phyloP scores from a whole-genome alignment of 1,140 invertebrate genomes.

The Teleogryllus occipitalis region DNA sequence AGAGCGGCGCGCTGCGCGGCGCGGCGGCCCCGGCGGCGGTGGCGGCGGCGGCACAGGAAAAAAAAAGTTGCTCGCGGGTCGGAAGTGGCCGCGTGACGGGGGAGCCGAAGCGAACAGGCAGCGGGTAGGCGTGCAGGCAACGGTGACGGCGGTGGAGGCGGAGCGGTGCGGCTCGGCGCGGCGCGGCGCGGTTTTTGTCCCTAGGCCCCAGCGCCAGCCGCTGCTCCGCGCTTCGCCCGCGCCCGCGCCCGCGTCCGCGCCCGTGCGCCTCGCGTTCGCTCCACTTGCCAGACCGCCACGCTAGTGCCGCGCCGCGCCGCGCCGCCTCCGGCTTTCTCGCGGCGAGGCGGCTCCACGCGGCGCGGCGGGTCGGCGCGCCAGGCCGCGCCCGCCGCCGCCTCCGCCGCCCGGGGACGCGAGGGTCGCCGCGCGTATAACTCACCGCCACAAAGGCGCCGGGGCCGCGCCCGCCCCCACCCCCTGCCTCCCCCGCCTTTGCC shows the following conservation, averaged over 20 bases:
- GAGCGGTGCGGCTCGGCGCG: neutral
- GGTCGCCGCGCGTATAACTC: slow-evolving; percentile 26
- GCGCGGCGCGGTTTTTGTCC: slow-evolving; percentile 13
- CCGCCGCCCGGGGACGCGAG: too few relatives aligned
- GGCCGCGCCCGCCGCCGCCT: too few relatives aligned
- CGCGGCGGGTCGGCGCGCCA: too few relatives aligned
- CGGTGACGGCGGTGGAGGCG: too few relatives aligned
- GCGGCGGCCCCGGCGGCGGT: neutral
- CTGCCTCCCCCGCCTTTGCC: slow-evolving; percentile 17
- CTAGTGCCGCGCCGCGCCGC: too few relatives aligned
- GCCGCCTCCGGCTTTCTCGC: too few relatives aligned
- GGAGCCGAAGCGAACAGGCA: slow-evolving; percentile 4
- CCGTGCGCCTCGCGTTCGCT: slow-evolving; percentile 29
- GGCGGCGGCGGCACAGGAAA: neutral
- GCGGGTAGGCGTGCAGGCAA: neutral
- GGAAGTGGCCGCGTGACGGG: slow-evolving; percentile 19
- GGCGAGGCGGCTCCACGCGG: too few relatives aligned
- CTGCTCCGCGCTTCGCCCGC: neutral
- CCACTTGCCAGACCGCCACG: too few relatives aligned
- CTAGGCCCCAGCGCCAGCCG: neutral
- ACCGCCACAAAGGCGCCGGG: slow-evolving; percentile 36
- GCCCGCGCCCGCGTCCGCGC: slow-evolving; percentile 13
- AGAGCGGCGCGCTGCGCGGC: neutral
- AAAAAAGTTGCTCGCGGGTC: slow-evolving; percentile 17
- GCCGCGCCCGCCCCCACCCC: slow-evolving; percentile 26